These are phyloP conservation scores for Watsonalla binaria DNA, from an alignment of 2,888 invertebrate genomes.

Conservation along the genomic window DNA sequence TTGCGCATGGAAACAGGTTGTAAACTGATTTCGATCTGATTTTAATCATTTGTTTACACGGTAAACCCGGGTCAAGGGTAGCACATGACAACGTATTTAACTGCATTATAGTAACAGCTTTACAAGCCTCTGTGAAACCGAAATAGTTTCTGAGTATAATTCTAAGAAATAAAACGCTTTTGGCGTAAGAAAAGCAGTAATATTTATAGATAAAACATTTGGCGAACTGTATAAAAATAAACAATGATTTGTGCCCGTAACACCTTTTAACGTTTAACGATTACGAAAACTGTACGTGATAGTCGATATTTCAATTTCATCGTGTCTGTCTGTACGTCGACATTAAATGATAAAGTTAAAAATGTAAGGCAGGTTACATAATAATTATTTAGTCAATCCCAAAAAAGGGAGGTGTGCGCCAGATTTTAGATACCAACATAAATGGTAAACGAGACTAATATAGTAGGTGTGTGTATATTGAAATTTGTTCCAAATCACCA, in stretches of 20 bases:
- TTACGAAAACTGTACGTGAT: too few species aligned
- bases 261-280: too few species aligned
- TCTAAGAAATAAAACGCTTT: too few species aligned
- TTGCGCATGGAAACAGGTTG: conserved; percentile 25
- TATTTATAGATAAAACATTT: too few species aligned
- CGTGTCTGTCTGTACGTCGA: neutral
- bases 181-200: too few species aligned
- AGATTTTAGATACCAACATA: neutral
- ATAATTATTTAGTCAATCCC: neutral
- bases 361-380: neutral
- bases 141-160: neutral
- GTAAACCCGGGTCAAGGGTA: conserved; percentile 22
- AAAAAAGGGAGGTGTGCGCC: neutral
- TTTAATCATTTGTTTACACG: conserved; percentile 36
- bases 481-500: neutral
- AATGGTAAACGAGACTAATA: neutral
- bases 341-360: neutral
- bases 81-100: conserved; percentile 13
- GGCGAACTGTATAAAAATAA: too few species aligned
- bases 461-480: neutral
- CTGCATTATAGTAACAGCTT: neutral
- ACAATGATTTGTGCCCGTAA: too few species aligned
- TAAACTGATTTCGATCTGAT: conserved; percentile 15
- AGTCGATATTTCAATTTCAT: neutral
- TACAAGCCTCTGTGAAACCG: neutral